These are phyloP conservation scores for Aporophyla lueneburgensis DNA, from an alignment of 2,888 invertebrate species.

Conservation along the genomic window DNA sequence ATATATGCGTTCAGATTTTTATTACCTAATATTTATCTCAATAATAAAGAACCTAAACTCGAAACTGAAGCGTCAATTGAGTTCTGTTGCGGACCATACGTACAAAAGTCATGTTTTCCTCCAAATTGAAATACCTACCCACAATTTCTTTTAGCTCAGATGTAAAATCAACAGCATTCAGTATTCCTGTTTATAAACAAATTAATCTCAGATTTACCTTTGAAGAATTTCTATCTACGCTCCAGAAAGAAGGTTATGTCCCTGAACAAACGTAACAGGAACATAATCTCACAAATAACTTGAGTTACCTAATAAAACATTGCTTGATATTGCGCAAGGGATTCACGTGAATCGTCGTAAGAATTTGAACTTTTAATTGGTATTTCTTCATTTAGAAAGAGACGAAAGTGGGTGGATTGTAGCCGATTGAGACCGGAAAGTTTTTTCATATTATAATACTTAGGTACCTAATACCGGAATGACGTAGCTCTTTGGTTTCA, in stretches of 20 bases:
- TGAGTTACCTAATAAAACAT: constrained; percentile 69
- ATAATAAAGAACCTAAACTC: background rate
- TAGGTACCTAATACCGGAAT: constrained; percentile 47
- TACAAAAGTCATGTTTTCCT: background rate
- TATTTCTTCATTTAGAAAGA: constrained; percentile 73
- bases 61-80: background rate
- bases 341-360: constrained; percentile 74
- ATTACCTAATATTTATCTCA: background rate
- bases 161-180: constrained; percentile 10
- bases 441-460: constrained; percentile 41
- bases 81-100: background rate
- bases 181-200: constrained; percentile 36
- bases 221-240: constrained; percentile 12
- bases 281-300: constrained; percentile 62
- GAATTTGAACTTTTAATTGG: constrained; percentile 77
- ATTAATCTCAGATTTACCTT: constrained; percentile 37
- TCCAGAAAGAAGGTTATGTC: constrained; percentile 29
- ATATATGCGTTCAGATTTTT: background rate
- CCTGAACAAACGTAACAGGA: constrained; percentile 68
- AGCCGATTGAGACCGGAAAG: constrained; percentile 67
- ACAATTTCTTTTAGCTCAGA: background rate
- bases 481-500: constrained; percentile 30
- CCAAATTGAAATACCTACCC: background rate
- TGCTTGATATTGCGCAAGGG: constrained; percentile 64
- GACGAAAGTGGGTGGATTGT: constrained; percentile 69